Conservation (phyloP, 2,888 invertebrate species). For the Drosophila bunnanda region DNA sequence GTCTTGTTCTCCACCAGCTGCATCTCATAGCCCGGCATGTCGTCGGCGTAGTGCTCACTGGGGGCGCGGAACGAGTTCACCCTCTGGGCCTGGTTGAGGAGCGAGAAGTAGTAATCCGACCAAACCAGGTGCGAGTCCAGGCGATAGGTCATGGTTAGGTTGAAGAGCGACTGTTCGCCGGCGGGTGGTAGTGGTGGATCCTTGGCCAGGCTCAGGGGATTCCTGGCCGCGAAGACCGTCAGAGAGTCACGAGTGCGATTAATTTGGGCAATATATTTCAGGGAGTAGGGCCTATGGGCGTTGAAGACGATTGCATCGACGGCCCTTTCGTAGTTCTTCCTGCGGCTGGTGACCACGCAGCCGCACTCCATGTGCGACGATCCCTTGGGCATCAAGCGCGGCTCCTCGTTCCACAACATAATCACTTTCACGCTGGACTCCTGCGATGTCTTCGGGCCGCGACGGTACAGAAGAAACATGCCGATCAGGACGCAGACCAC, state of each 20-base stretch:
- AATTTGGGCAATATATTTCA: constrained; percentile 24
- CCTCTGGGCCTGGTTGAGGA: not conserved
- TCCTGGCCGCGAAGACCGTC: constrained; percentile 44
- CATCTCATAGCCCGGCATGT: not conserved
- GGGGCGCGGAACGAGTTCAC: constrained; percentile 22
- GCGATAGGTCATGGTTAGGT: constrained; percentile 67
- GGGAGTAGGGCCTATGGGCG: constrained; percentile 44
- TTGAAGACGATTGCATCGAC: constrained; percentile 62
- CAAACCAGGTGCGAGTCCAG: constrained; percentile 65
- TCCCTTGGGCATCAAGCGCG: too few species aligned
- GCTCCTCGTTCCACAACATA: constrained; percentile 58
- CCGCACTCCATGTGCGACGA: constrained; percentile 44
- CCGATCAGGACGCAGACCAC: constrained; percentile 16
- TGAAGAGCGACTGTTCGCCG: constrained; percentile 37
- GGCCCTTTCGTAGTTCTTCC: constrained; percentile 1
- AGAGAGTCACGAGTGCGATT: constrained; percentile 20
- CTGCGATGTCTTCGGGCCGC: not conserved
- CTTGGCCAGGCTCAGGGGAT: constrained; percentile 33
- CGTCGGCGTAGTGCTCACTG: not conserved
- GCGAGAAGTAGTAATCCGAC: constrained; percentile 52
- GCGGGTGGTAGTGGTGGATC: constrained; percentile 11
- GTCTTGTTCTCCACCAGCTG: constrained; percentile 1
- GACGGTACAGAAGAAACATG: constrained; percentile 11
- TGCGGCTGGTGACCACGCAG: constrained; percentile 51
- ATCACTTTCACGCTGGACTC: constrained; percentile 16